Evolutionary conservation across 2,113 vertebrate genomes (phyloP).

Genomic region (Galemys pyrenaicus): DNA sequence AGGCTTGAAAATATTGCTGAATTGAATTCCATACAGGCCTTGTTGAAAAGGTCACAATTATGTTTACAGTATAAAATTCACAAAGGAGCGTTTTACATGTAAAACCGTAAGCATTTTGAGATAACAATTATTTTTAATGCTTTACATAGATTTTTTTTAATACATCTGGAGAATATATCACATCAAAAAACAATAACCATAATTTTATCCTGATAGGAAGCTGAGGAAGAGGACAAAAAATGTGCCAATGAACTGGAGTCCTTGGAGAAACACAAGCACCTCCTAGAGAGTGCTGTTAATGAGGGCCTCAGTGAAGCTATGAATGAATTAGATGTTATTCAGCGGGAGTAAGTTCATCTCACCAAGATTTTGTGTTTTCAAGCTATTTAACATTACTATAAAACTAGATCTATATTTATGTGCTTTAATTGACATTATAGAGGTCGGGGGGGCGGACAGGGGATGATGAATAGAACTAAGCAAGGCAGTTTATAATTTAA

Average conservation of each 20-base stretch:
- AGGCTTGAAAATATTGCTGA: slow-evolving; percentile 3
- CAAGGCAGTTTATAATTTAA: neutral
- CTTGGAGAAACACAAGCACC: slow-evolving; percentile 84
- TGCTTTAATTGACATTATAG: slow-evolving; percentile 32
- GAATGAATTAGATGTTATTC: slow-evolving; percentile 82
- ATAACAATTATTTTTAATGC: neutral
- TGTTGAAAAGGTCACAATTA: neutral
- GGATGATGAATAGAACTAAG: neutral
- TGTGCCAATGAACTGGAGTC: slow-evolving; percentile 83
- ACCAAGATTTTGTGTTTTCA: neutral
- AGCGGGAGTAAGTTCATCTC: slow-evolving; percentile 83
- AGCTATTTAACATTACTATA: neutral
- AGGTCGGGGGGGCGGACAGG: neutral
- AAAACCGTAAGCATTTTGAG: neutral
- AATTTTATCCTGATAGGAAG: slow-evolving; percentile 77
- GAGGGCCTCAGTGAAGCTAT: slow-evolving; percentile 86
- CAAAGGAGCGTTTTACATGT: neutral
- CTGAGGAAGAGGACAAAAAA: slow-evolving; percentile 85
- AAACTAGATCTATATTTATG: neutral
- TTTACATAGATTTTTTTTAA: neutral
- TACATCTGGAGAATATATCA: neutral
- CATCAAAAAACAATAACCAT: neutral
- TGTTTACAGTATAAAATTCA: neutral
- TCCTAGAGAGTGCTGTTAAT: slow-evolving; percentile 85
- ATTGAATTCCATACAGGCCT: neutral